Percentiles rank a stretch among this genome's conserved stretches.
These are phyloP conservation scores for Columba livia DNA, from an alignment of 2,113 vertebrate species.

Conservation along the genomic window DNA sequence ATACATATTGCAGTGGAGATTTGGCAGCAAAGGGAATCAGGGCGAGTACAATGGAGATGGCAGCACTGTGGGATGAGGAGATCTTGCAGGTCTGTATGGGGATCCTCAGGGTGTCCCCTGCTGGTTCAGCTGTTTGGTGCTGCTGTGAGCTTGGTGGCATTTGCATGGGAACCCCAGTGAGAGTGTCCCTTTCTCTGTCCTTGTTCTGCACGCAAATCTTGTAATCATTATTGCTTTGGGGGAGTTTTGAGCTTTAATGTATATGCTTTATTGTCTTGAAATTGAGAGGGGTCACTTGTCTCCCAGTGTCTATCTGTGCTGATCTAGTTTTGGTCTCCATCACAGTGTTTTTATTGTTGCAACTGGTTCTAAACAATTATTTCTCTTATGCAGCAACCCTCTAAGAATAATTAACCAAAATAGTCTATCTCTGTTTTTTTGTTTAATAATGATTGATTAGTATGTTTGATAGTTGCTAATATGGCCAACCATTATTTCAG, in stretches of 20 bases:
- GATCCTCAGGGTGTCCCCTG: not conserved
- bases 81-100: fast-evolving
- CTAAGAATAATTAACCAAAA: not conserved
- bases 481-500: not conserved
- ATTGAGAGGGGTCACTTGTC: not conserved
- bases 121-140: not conserved
- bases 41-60: not conserved
- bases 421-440: not conserved
- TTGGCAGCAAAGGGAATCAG: not conserved
- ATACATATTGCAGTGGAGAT: constrained; percentile 69
- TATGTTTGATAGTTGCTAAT: not conserved
- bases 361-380: not conserved
- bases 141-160: not conserved
- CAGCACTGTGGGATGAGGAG: not conserved
- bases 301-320: not conserved
- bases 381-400: not conserved
- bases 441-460: not conserved
- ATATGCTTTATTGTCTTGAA: not conserved
- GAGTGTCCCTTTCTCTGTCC: not conserved
- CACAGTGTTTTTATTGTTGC: not conserved
- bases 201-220: not conserved
- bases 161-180: fast-evolving
- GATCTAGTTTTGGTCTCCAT: not conserved
- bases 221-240: fast-evolving
- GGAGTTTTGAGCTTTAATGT: not conserved